Percentiles rank a stretch among this genome's conserved stretches.
These are phyloP conservation scores for Leptatherina wallacei DNA, from an alignment of 2,797 vertebrate species.

Conservation along the genomic window DNA sequence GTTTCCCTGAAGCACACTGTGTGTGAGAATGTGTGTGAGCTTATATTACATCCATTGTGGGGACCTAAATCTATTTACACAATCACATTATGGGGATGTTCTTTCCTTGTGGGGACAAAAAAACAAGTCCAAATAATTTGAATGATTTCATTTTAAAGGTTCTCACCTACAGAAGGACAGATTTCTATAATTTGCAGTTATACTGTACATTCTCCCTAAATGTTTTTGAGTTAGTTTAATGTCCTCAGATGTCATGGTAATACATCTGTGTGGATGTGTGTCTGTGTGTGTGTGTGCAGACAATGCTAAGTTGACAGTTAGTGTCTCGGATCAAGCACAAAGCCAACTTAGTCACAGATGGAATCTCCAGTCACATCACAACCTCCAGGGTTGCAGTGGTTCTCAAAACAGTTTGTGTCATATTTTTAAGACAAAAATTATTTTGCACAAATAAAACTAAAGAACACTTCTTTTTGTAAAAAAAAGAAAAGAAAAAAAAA, in stretches of 20 bases:
- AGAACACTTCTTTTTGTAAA: not conserved
- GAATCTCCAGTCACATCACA: constrained; percentile 15
- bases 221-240: not conserved
- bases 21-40: constrained; percentile 23
- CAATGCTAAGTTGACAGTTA: constrained; percentile 66
- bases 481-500: too few species aligned
- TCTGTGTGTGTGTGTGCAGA: constrained; percentile 13
- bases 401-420: not conserved
- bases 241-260: not conserved
- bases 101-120: not conserved
- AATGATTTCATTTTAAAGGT: not conserved
- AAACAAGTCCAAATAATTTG: not conserved
- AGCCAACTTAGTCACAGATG: constrained; percentile 67
- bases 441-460: not conserved
- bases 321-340: constrained; percentile 63
- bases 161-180: not conserved
- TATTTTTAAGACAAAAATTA: not conserved
- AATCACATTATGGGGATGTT: not conserved
- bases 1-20: constrained; percentile 34
- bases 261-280: constrained; percentile 1
- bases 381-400: constrained; percentile 4
- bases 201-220: not conserved
- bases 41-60: not conserved
- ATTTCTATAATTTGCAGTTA: not conserved
- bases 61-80: not conserved